Evolutionary conservation across 2,888 invertebrate genomes (phyloP), one percentile per base, ranked within the genome.

Genomic region (Tanypteryx hageni): DNA sequence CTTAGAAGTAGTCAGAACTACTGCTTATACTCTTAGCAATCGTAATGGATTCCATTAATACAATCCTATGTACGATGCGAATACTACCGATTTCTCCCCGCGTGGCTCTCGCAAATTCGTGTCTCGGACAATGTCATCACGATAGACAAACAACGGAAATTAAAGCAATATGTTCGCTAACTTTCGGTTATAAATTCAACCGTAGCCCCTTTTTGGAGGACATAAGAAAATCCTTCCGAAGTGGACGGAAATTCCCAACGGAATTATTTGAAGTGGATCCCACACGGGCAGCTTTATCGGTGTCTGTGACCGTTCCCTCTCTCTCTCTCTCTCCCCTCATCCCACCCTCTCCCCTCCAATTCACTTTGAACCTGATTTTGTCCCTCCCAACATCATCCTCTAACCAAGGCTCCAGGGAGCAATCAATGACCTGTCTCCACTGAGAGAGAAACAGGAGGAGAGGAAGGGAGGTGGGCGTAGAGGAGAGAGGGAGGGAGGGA

Each of bases 251-350:
- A 89, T 89, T 89, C 89, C 64, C 89, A 64, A 44, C 44, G 89
- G 89, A 89, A 89, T 89, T 89, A 89, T 89, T 89, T 89, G 89
- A 89, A 89, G 89, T 89, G 89, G 89, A 89, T 89, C 89, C 89
- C 89, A 68, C 89, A 61, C 27, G 86, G 86, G 85, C 59, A 86
- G 86, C 86, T 86, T 86, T 86, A 86, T 86, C 86, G 89, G 89
- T 89, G 89, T 89, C 89, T 89, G 89, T 89, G 89, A 89, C 89
- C 64, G 86, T 31, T 89, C 59, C 64, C 89, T n/a, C 44, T 10
- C 31, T 57, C 9, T 13, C 82, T 31, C 56, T 57, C 3, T n/a
- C 83, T 14, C 8, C 83, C 56, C 44, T 44, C 16, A 27, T 14
- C 14, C 44, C 83, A 16, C 83, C 56, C 11, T 8, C 14, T 27